These are phyloP conservation scores for Argyresthia albistria DNA, from an alignment of 2,888 invertebrate genomes.

Conservation along the genomic window DNA sequence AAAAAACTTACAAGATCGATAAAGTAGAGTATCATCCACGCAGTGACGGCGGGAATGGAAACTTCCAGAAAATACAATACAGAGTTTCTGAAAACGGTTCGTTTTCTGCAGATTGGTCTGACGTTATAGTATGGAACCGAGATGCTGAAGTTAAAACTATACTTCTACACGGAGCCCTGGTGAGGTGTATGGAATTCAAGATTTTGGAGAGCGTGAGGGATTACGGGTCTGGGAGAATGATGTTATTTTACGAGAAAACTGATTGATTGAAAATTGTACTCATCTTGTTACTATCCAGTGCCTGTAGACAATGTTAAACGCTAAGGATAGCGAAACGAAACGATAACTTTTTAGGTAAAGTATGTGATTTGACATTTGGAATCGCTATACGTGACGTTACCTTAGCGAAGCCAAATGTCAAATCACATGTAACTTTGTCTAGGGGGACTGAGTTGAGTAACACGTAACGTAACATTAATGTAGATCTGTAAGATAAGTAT, in stretches of 20 bases:
- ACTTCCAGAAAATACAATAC: slow-evolving; percentile 35
- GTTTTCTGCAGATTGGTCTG: slow-evolving; percentile 26
- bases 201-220: slow-evolving; percentile 35
- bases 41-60: slow-evolving; percentile 45
- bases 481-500: too few species aligned
- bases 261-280: too few species aligned
- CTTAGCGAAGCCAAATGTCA: too few species aligned
- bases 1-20: slow-evolving; percentile 25
- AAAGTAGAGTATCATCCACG: slow-evolving; percentile 44
- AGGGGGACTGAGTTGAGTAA: too few species aligned
- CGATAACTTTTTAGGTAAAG: too few species aligned
- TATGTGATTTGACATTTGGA: too few species aligned
- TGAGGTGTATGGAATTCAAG: slow-evolving; percentile 35
- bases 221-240: slow-evolving; percentile 43
- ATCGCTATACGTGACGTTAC: too few species aligned
- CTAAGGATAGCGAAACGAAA: too few species aligned
- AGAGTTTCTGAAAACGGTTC: slow-evolving; percentile 29
- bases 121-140: slow-evolving; percentile 23
- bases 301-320: too few species aligned
- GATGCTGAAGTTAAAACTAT: slow-evolving; percentile 34
- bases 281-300: too few species aligned
- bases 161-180: slow-evolving; percentile 18
- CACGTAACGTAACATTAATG: too few species aligned
- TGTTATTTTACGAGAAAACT: slow-evolving; percentile 20
- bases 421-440: too few species aligned